A percentile compares a stretch with the other conserved stretches of the same genome.
phyloP scores from a whole-genome alignment of 1,140 invertebrate genomes.

The Procambarus clarkii region DNA sequence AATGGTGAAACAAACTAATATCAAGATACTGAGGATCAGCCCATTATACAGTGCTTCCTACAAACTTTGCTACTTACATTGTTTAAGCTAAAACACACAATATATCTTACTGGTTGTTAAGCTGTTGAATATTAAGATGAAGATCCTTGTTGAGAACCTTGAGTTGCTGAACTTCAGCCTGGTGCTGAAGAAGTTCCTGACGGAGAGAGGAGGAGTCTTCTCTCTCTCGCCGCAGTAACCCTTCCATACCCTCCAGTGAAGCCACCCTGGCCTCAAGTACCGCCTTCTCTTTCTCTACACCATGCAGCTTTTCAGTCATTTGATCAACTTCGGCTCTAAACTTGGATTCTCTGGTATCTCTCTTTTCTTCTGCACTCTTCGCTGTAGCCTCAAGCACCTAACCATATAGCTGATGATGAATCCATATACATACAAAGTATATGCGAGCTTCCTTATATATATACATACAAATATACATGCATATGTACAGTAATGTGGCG shows the following conservation, averaged over 20 bases:
- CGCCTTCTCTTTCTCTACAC: constrained; percentile 22
- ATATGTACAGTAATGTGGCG: too few relatives aligned
- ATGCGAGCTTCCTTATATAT: too few relatives aligned
- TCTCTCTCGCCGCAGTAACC: constrained; percentile 22
- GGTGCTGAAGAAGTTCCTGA: constrained; percentile 27
- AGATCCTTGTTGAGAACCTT: constrained; percentile 9
- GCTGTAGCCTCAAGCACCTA: constrained; percentile 26
- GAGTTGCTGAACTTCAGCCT: constrained; percentile 29
- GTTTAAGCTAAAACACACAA: background rate
- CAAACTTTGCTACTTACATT: too few relatives aligned
- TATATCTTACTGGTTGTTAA: constrained; percentile 26
- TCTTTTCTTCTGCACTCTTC: background rate
- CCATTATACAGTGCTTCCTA: too few relatives aligned
- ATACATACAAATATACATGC: too few relatives aligned
- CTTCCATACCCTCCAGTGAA: constrained; percentile 16
- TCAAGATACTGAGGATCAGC: too few relatives aligned
- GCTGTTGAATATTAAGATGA: constrained; percentile 1
- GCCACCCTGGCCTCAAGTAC: constrained; percentile 26
- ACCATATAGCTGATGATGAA: too few relatives aligned
- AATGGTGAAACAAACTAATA: too few relatives aligned
- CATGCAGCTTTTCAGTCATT: constrained; percentile 21
- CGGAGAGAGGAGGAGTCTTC: constrained; percentile 2
- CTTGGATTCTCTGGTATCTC: background rate
- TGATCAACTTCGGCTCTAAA: background rate
- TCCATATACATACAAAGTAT: too few relatives aligned